A percentile compares a stretch with the other conserved stretches of the same genome.
Conservation (phyloP, 37 sponge, comb jelly and placozoan species). For the Axinella damicornis region DNA sequence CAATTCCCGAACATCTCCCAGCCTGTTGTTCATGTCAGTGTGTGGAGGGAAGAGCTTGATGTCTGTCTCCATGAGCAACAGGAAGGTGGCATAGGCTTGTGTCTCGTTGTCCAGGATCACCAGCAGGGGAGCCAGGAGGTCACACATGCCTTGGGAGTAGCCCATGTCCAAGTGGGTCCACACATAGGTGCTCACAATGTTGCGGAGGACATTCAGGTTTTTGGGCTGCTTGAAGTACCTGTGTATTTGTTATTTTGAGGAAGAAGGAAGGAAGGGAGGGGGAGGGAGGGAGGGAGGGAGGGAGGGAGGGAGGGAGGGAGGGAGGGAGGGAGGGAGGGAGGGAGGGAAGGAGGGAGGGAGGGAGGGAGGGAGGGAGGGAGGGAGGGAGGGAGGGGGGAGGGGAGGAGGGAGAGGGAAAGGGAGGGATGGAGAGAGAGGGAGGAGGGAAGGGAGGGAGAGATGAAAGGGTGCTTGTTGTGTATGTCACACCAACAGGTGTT, state of each 20-base stretch:
- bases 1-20: slow-evolving; percentile 70
- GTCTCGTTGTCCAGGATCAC: slow-evolving; percentile 84
- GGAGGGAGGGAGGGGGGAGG: too few species aligned
- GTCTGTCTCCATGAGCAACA: slow-evolving; percentile 63
- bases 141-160: slow-evolving; percentile 96
- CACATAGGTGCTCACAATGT: slow-evolving; percentile 81
- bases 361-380: neutral
- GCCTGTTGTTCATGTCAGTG: slow-evolving; percentile 63
- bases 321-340: too few species aligned
- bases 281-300: neutral
- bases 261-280: neutral
- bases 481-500: neutral
- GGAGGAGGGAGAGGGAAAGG: neutral
- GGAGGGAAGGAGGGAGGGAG: too few species aligned
- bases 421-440: too few species aligned
- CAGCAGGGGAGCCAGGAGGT: slow-evolving; percentile 93
- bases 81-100: slow-evolving; percentile 72
- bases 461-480: neutral
- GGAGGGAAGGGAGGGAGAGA: neutral
- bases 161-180: slow-evolving; percentile 81
- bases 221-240: slow-evolving; percentile 57
- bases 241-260: neutral
- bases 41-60: slow-evolving; percentile 77
- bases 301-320: neutral
- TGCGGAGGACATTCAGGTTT: slow-evolving; percentile 71